A percentile compares a stretch with the other conserved stretches of the same genome.
These are phyloP conservation scores for Ephestia elutella DNA, from an alignment of 1,140 invertebrate genomes.

Conservation along the genomic window DNA sequence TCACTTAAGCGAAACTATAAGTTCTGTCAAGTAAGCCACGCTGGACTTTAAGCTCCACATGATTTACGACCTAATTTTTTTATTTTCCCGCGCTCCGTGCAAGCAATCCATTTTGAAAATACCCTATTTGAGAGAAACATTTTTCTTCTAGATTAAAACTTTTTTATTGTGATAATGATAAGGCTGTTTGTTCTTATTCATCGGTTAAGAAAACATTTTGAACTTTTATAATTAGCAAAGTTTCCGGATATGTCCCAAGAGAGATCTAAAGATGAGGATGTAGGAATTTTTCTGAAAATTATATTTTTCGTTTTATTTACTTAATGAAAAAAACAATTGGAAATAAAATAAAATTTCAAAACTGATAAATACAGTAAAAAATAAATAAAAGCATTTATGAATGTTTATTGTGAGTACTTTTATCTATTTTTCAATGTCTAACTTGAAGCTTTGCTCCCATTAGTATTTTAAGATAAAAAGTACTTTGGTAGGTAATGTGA, in stretches of 20 bases:
- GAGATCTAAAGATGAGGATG: not conserved
- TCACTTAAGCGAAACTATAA: slow-evolving; percentile 3
- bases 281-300: no score
- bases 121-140: not conserved
- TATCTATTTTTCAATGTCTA: no score
- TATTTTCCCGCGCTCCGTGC: not conserved
- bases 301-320: no score
- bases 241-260: not conserved
- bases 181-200: not conserved
- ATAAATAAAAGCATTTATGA: no score
- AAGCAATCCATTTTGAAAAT: not conserved
- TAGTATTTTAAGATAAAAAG: no score
- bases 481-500: no score
- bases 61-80: not conserved
- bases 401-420: no score
- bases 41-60: not conserved
- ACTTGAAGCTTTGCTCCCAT: no score
- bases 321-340: no score
- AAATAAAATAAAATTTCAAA: no score
- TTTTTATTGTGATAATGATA: not conserved
- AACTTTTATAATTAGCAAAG: not conserved
- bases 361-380: no score
- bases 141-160: slow-evolving; percentile 1
- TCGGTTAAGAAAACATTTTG: not conserved
- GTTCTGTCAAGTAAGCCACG: not conserved